phyloP scores from a whole-genome alignment of 2,797 vertebrate species.

The Pogoniulus pusillus region DNA sequence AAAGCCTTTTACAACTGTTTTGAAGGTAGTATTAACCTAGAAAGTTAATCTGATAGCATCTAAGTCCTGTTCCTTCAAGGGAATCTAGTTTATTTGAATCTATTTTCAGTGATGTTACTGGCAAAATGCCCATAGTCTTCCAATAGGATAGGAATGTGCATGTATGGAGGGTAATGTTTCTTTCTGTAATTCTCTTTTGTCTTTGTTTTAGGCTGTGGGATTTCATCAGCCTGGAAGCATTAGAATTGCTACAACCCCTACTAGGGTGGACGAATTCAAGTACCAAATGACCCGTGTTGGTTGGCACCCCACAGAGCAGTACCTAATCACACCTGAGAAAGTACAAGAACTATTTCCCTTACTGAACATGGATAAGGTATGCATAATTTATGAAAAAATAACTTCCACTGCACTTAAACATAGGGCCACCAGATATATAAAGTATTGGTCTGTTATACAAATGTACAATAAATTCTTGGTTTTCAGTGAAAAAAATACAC shows the following conservation, averaged over 20 bases:
- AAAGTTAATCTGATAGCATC: neutral
- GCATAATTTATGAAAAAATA: neutral
- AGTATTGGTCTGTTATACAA: neutral
- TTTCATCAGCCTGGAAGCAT: constrained; percentile 96
- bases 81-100: neutral
- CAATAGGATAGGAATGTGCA: neutral
- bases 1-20: neutral
- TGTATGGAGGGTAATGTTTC: neutral
- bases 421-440: neutral
- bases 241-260: constrained; percentile 87
- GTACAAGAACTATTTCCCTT: constrained; percentile 91
- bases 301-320: constrained; percentile 91
- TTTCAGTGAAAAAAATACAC: neutral
- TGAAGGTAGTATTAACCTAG: neutral
- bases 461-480: neutral
- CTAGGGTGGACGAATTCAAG: constrained; percentile 92
- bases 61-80: neutral
- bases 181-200: neutral
- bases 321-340: constrained; percentile 88
- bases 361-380: constrained; percentile 90
- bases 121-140: neutral
- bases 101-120: neutral
- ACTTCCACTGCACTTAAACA: neutral
- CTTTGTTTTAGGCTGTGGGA: constrained; percentile 84
- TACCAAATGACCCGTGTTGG: constrained; percentile 93